Conservation (phyloP, 2,888 invertebrate species). For the Glaucopsyche alexis region DNA sequence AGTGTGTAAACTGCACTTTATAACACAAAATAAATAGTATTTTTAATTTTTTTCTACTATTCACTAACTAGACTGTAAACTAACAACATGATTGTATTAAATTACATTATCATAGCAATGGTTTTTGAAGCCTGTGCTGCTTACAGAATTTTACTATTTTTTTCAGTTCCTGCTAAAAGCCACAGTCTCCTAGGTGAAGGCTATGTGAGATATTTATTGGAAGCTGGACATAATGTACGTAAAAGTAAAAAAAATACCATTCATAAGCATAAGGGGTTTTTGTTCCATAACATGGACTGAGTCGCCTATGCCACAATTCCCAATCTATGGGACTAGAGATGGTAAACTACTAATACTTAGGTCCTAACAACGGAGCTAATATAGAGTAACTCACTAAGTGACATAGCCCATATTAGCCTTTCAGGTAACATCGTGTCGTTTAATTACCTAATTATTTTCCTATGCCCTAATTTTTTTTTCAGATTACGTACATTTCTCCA, state of each 20-base stretch:
- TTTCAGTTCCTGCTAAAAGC: constrained; percentile 10
- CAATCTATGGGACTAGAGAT: too few species aligned
- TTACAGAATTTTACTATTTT: constrained; percentile 12
- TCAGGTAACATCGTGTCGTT: too few species aligned
- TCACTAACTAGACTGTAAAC: not conserved
- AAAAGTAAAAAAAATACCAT: not conserved
- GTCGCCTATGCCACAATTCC: too few species aligned
- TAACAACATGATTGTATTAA: not conserved
- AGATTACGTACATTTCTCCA: not conserved
- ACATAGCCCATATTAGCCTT: too few species aligned
- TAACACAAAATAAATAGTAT: not conserved
- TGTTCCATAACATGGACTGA: too few species aligned
- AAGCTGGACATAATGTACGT: constrained; percentile 16
- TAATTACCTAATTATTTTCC: too few species aligned
- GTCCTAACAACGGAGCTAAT: too few species aligned
- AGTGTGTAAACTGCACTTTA: not conserved
- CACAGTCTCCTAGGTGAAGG: not conserved
- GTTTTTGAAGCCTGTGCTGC: not conserved
- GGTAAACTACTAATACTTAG: too few species aligned
- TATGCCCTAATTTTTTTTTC: not conserved
- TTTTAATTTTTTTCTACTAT: not conserved
- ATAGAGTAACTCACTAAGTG: too few species aligned
- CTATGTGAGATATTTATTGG: constrained; percentile 19
- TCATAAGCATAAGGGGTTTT: too few species aligned
- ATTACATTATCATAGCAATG: constrained; percentile 7